Evolutionary conservation across 2,888 invertebrate species (phyloP).

Genomic region (Scaptomyza flava): DNA sequence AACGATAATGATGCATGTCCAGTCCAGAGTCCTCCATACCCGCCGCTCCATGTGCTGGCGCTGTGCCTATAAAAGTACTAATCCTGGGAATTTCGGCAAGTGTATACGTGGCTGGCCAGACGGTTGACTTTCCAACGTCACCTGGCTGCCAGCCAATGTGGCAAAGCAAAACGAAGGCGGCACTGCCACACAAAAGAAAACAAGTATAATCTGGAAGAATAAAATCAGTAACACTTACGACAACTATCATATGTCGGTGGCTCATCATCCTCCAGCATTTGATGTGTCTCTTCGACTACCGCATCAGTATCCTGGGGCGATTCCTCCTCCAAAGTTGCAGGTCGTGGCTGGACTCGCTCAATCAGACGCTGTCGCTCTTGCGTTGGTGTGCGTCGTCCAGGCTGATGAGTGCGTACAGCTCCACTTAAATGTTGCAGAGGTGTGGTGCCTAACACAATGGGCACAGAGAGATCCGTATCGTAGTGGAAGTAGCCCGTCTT

Average conservation of each 20-base stretch:
- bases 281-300: conserved; percentile 51
- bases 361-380: conserved; percentile 69
- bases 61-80: conserved; percentile 66
- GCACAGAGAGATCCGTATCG: conserved; percentile 76
- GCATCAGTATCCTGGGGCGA: conserved; percentile 42
- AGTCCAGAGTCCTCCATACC: conserved; percentile 68
- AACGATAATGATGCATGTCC: conserved; percentile 70
- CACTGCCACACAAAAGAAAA: conserved; percentile 49
- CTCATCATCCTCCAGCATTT: conserved; percentile 68
- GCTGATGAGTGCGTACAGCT: conserved; percentile 60
- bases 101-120: conserved; percentile 63
- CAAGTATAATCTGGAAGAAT: no score
- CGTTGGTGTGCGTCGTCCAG: conserved; percentile 50
- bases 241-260: conserved; percentile 82
- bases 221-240: conserved; percentile 53
- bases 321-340: conserved; percentile 54
- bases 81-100: conserved; percentile 77
- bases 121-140: conserved; percentile 61
- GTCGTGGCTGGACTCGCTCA: conserved; percentile 55
- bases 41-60: conserved; percentile 58
- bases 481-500: conserved; percentile 80
- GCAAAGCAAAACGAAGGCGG: conserved; percentile 82
- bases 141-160: conserved; percentile 76
- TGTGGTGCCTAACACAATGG: conserved; percentile 77
- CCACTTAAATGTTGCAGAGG: conserved; percentile 65